Evolutionary conservation across 92 coral and sea anemone species (phyloP), one percentile per base, ranked within the genome.

Genomic region (Phenganax subtilis): DNA sequence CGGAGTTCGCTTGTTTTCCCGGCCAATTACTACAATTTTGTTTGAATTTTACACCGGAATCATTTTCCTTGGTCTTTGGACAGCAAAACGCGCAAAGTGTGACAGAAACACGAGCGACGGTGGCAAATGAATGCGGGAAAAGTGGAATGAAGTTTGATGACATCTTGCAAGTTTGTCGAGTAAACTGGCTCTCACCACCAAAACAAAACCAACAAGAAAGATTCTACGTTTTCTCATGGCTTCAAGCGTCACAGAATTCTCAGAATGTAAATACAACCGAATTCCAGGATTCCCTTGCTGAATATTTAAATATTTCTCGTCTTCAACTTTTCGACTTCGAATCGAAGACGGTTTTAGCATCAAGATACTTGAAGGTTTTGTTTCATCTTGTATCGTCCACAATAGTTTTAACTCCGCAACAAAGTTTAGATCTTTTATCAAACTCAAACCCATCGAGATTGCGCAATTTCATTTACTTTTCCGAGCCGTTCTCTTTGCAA

Each of bases 171-270:
- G 81, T 59, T 6, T 76, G 83, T 31, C 73, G 73, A 1, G 37
- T 63, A 52, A 37, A 64, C 55, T 79, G 72, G 73, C 25, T 64
- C 44, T 12, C 53, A 1, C 73, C 83, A 7, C 72, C 83, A 20
- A 61, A 63, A 53, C 60, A 65, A 12, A 64, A 51, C 56, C 61
- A 51, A 3, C 83, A 63, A 51, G 74, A 63, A 16, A 60, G 83
- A 28, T 65, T 63, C 69, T 63, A 47, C 61, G 83, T 79, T 17
- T 17, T 44, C 30, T 58, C 74, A 16, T 79, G 83, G 83, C 63
- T 79, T 10, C 44, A 51, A 10, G 73, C 70, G 11, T 69, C 64
- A 9, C 81, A 30, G 16, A 57, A 57, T 15, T n/a, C 54, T 60
- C 54, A 28, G 70, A 79, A 52, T 37, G 31, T 63, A 15, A 31